phyloP scores from a whole-genome alignment of 2,888 invertebrate species.

The Microctonus aethiopoides region DNA sequence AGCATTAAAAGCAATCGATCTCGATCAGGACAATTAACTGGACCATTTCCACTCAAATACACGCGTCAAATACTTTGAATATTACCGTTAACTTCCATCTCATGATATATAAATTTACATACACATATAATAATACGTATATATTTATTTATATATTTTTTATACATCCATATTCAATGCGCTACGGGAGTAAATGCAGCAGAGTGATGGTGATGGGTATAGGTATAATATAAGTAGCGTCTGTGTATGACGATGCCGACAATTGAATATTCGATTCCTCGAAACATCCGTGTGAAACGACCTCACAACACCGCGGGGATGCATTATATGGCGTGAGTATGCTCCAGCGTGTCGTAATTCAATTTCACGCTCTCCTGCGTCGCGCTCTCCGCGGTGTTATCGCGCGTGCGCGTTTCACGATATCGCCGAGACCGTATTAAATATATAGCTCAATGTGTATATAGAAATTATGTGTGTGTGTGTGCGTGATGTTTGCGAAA shows the following conservation, averaged over 20 bases:
- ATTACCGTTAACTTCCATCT: constrained; percentile 26
- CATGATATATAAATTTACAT: constrained; percentile 23
- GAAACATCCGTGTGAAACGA: constrained; percentile 22
- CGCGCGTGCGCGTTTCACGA: constrained; percentile 32
- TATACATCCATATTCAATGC: no score
- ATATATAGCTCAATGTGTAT: not conserved
- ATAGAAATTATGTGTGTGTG: not conserved
- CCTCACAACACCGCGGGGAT: constrained; percentile 25
- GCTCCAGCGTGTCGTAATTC: constrained; percentile 47
- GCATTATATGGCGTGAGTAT: constrained; percentile 14
- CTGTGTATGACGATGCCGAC: not conserved
- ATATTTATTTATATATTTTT: no score
- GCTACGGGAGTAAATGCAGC: no score
- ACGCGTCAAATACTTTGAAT: constrained; percentile 10
- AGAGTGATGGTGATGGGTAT: not conserved
- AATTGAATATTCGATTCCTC: constrained; percentile 16
- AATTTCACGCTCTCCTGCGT: constrained; percentile 54
- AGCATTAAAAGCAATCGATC: constrained; percentile 12
- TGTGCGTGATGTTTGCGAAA: no score
- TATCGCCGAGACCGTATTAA: constrained; percentile 19
- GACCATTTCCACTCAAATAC: not conserved
- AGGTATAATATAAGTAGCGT: not conserved
- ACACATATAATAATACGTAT: not conserved
- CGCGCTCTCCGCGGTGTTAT: constrained; percentile 44
- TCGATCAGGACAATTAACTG: constrained; percentile 22